Base-by-base conservation (phyloP, 2,113 vertebrate genomes). In the Tetraodon nigroviridis region DNA sequence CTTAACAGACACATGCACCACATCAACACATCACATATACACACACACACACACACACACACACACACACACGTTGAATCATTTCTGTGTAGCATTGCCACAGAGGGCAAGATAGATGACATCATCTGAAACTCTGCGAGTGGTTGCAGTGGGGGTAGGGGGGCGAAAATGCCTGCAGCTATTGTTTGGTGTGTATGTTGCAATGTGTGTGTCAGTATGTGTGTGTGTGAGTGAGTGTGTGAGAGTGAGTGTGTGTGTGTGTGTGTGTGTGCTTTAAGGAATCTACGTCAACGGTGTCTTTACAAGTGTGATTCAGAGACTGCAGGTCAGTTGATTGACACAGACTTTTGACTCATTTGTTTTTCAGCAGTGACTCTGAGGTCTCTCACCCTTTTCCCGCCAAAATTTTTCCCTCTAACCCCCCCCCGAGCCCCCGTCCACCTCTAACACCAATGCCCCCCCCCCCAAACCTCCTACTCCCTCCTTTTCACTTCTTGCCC, bases 341-440 rank as follows among this genome's bases (percentile, higher is more conserved):
- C 61, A 79, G 73, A 76, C 81, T 75, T 59, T 59, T 86, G 84
- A 88, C 72, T 86, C 84, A 86, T 69, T 1, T 32, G 52, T 74
- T 73, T 65, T 62, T 71, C 67, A 75, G 27, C 71, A 66, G 59
- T 79, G 75, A 75, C 71, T 73, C 60, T 70, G 54, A 81, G 64
- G 51, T 64, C 74, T 16, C 67, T 76, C 76, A 73, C 58, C 1
- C 13, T 55, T 80, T 86, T 87, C 81, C 87, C 78, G 79, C 82
- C 81, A 82, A 85, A 85, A 82, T 79, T 49, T 13, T 51, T 10
- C 49, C 51, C 44, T 50, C 62, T 5, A 3, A n/a, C n/a, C n/a
- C n/a, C n/a, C n/a, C 65, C 81, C 61, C 71, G 70, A 37, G 2
- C 73, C 15, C 44, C 2, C 1, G 46, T 69, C 61, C 57, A 44